These are phyloP conservation scores for Papilio elwesi DNA, from an alignment of 2,888 invertebrate genomes.

Conservation along the genomic window DNA sequence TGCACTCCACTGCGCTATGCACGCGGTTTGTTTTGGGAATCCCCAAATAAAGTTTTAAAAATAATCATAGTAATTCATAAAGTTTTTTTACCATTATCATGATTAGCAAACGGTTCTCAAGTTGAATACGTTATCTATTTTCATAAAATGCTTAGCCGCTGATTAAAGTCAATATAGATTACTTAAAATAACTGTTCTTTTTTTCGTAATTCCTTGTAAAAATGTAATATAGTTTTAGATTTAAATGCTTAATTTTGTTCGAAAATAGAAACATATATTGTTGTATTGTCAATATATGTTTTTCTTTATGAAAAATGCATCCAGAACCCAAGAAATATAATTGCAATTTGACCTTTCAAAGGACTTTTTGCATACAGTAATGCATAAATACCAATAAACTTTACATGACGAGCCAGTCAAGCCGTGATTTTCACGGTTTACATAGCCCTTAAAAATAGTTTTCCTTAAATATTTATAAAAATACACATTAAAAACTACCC, in stretches of 20 bases:
- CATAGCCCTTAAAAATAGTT: not conserved
- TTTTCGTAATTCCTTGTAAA: no score
- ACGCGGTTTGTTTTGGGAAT: not conserved
- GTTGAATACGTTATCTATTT: no score
- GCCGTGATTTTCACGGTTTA: slow-evolving; percentile 17
- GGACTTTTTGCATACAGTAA: not conserved
- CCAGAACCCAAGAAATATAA: not conserved
- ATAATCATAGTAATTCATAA: not conserved
- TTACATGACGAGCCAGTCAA: not conserved
- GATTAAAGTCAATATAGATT: no score
- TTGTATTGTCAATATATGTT: not conserved
- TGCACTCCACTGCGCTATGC: slow-evolving; percentile 1
- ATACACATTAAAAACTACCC: no score
- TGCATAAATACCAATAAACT: slow-evolving; percentile 2
- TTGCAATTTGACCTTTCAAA: not conserved
- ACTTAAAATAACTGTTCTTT: no score
- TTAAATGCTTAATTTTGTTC: not conserved
- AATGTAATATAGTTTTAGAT: not conserved
- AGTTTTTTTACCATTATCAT: not conserved
- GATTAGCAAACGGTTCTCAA: not conserved
- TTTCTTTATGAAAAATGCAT: not conserved
- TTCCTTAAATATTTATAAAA: not conserved
- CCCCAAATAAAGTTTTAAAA: slow-evolving; percentile 1
- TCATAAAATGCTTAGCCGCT: no score
- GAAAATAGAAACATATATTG: not conserved